These are phyloP conservation scores for Drosophila atroscutellata DNA, from an alignment of 2,888 invertebrate species.

Conservation along the genomic window DNA sequence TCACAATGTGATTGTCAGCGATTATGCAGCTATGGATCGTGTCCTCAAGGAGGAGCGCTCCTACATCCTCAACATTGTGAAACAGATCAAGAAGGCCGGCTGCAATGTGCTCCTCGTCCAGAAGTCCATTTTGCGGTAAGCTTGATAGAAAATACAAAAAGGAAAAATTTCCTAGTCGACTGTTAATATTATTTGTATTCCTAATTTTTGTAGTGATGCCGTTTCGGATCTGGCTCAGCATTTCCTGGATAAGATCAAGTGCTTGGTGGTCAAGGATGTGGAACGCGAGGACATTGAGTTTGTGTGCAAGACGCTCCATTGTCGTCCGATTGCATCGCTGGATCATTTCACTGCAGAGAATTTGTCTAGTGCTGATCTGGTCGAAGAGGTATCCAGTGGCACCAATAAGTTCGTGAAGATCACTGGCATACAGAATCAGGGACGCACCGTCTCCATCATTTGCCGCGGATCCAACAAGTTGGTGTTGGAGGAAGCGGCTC, in stretches of 20 bases:
- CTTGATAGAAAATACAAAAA: neutral
- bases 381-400: slow-evolving; percentile 96
- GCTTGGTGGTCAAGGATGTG: slow-evolving; percentile 98
- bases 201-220: slow-evolving; percentile 90
- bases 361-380: slow-evolving; percentile 95
- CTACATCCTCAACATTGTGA: slow-evolving; percentile 99
- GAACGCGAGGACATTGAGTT: slow-evolving; percentile 99
- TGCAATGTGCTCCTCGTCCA: slow-evolving; percentile 98
- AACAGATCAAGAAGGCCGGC: slow-evolving; percentile 99
- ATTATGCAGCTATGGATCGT: slow-evolving; percentile 99
- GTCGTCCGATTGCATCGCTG: slow-evolving; percentile 98
- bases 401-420: slow-evolving; percentile 96
- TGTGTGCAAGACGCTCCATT: slow-evolving; percentile 96
- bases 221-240: slow-evolving; percentile 98
- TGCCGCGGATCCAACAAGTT: slow-evolving; percentile 94
- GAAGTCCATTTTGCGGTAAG: slow-evolving; percentile 90
- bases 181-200: too few species aligned
- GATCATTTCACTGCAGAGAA: slow-evolving; percentile 98
- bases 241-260: slow-evolving; percentile 99
- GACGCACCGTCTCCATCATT: slow-evolving; percentile 96
- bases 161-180: too few species aligned
- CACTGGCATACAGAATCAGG: slow-evolving; percentile 94
- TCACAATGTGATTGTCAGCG: slow-evolving; percentile 97
- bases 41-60: slow-evolving; percentile 98
- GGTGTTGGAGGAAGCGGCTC: slow-evolving; percentile 95